Base-by-base conservation (phyloP, 2,797 vertebrate genomes). In the Silurus lanzhouensis region DNA sequence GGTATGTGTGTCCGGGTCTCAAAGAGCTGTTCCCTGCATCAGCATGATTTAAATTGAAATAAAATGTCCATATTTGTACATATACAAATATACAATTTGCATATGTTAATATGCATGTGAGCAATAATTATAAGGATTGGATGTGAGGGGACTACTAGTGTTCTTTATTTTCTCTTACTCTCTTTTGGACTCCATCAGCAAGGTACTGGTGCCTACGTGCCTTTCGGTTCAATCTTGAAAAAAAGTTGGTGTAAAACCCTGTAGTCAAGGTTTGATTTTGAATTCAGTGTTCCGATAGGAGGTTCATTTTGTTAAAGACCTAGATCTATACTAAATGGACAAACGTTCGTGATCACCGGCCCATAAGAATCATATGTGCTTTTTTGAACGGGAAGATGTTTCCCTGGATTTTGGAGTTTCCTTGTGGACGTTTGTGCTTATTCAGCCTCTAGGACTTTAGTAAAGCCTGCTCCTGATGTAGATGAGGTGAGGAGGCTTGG, bases 1-100 rank as follows among this genome's bases (percentile, higher is more conserved):
- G 95, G 98, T 99, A 96, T 12, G 95, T 96, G 90, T 25, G 72
- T 83, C 10, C 15, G 13, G 71, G 58, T 46, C 64, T 71, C 61
- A 79, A 67, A 71, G 55, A 17, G 66, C 67, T 87, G 82, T 15
- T 64, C 72, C 52, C 25, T 89, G 71, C 71, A 83, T 82, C 81
- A 82, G 71, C 71, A 83, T 83, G 85, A 84, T 72, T 83, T 44
- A 67, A 55, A 81, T 27, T 0, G 9, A 27, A 84, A 67, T 15
- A 55, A 71, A 22, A 52, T 52, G 48, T 52, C 6, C 48, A 10
- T 52, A 52, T 52, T 52, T 10, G 48, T 52, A 52, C 6, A 52
- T 7, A 52, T 63, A 63, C 19, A 63, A n/a, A 20, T 8, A 22
- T 20, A 63, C 60, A 22, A 22, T 63, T 63, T 61, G 60, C 17